These are phyloP conservation scores for Dendrolimus pini DNA, from an alignment of 2,888 invertebrate genomes.

Conservation along the genomic window DNA sequence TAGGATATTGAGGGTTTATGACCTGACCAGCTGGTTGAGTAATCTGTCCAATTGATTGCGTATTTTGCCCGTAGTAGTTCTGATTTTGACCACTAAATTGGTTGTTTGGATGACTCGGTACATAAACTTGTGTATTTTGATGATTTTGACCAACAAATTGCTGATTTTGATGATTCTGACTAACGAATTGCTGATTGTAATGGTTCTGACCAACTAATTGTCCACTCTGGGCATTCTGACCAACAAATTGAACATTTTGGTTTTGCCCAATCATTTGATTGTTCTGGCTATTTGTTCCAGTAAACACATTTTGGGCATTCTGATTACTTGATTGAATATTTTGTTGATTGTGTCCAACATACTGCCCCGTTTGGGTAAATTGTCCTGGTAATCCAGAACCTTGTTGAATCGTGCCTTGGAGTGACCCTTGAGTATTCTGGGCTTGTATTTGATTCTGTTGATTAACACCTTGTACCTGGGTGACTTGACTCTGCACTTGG, in stretches of 20 bases:
- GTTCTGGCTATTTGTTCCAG: background rate
- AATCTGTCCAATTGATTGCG: too few species aligned
- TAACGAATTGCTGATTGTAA: conserved; percentile 1
- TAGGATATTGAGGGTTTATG: background rate
- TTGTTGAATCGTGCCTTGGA: background rate
- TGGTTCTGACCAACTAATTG: conserved; percentile 1
- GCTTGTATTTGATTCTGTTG: conserved; percentile 9
- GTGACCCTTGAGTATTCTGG: conserved; percentile 3
- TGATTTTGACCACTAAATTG: background rate
- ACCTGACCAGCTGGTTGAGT: background rate
- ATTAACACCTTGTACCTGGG: conserved; percentile 6
- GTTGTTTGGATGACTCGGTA: background rate
- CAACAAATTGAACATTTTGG: background rate
- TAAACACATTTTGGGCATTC: background rate
- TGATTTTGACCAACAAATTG: conserved; percentile 3
- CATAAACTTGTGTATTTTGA: conserved; percentile 1
- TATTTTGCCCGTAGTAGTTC: too few species aligned
- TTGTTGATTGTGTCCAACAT: background rate
- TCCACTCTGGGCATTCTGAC: background rate
- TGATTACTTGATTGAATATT: background rate
- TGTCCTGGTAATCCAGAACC: background rate
- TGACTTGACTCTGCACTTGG: conserved; percentile 17
- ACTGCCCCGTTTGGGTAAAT: background rate
- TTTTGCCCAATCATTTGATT: background rate
- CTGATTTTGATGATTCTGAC: conserved; percentile 11